Evolutionary conservation across 2,888 invertebrate species (phyloP).

Genomic region (Meteorus colon): DNA sequence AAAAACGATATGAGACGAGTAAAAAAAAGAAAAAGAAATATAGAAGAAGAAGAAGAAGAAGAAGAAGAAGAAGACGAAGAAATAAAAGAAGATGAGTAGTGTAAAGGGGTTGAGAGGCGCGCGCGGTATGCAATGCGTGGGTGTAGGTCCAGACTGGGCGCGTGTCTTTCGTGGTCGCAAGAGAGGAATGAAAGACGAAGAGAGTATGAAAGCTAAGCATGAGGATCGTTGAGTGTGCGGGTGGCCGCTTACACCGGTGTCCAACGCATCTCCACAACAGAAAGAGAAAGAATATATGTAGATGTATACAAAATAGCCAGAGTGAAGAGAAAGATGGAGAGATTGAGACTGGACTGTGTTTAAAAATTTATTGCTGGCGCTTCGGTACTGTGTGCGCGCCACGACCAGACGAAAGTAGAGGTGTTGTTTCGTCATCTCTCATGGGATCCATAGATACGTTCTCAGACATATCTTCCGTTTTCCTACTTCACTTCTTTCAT

Average conservation of each 20-base stretch:
- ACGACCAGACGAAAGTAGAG: conserved; percentile 20
- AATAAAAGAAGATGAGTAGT: conserved; percentile 15
- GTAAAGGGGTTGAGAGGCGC: conserved; percentile 59
- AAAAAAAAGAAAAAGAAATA: background rate
- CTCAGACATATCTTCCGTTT: background rate
- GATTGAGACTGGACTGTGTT: conserved; percentile 26
- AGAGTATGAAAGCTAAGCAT: conserved; percentile 9
- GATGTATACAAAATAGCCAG: background rate
- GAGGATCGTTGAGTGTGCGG: conserved; percentile 40
- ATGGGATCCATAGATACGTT: conserved; percentile 22
- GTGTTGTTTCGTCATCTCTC: conserved; percentile 43
- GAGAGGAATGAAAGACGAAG: conserved; percentile 23
- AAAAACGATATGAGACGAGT: background rate
- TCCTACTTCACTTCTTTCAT: background rate
- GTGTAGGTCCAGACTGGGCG: conserved; percentile 61
- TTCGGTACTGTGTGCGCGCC: conserved; percentile 26
- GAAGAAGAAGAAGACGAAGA: conserved; percentile 26
- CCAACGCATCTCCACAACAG: conserved; percentile 19
- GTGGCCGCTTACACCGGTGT: conserved; percentile 37
- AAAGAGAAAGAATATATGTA: background rate
- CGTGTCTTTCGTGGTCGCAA: conserved; percentile 48
- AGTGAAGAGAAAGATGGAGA: background rate
- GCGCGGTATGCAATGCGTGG: conserved; percentile 63
- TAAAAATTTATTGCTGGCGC: conserved; percentile 47
- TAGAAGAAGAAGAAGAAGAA: background rate